A percentile compares a stretch with the other conserved stretches of the same genome.
Evolutionary conservation across 2,797 vertebrate species (phyloP).

Genomic region (Sebastiscus albofasciatus): DNA sequence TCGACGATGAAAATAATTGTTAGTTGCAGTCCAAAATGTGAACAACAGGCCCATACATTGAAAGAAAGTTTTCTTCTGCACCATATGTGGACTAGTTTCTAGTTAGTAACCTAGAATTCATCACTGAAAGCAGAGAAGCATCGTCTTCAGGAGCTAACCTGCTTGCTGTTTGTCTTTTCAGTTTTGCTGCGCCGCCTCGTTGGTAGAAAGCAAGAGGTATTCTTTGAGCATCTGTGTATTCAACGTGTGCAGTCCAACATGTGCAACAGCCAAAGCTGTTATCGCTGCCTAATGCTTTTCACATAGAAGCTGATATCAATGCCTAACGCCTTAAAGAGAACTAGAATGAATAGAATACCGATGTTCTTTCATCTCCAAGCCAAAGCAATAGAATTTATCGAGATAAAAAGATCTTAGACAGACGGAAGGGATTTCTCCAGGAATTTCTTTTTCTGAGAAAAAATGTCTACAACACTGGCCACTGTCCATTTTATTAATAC

Average conservation of each 20-base stretch:
- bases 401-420: conserved; percentile 58
- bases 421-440: conserved; percentile 53
- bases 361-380: conserved; percentile 58
- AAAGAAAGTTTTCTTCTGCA: neutral
- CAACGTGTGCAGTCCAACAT: conserved; percentile 74
- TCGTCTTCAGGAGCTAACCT: conserved; percentile 24
- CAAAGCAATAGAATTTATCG: conserved; percentile 52
- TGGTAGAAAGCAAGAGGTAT: conserved; percentile 48
- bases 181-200: conserved; percentile 11
- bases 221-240: conserved; percentile 48
- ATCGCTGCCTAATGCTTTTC: conserved; percentile 64
- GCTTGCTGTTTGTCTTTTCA: conserved; percentile 31
- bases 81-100: conserved; percentile 12
- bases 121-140: neutral
- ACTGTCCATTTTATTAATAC: conserved; percentile 76
- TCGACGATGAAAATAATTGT: too few species aligned
- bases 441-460: conserved; percentile 34
- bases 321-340: conserved; percentile 45
- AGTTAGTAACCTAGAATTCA: conserved; percentile 3
- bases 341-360: conserved; percentile 50
- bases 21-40: neutral
- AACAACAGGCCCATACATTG: neutral
- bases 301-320: conserved; percentile 55
- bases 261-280: conserved; percentile 59
- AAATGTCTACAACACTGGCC: conserved; percentile 64